phyloP scores from a whole-genome alignment of 2,888 invertebrate genomes.

The Trilocha varians region DNA sequence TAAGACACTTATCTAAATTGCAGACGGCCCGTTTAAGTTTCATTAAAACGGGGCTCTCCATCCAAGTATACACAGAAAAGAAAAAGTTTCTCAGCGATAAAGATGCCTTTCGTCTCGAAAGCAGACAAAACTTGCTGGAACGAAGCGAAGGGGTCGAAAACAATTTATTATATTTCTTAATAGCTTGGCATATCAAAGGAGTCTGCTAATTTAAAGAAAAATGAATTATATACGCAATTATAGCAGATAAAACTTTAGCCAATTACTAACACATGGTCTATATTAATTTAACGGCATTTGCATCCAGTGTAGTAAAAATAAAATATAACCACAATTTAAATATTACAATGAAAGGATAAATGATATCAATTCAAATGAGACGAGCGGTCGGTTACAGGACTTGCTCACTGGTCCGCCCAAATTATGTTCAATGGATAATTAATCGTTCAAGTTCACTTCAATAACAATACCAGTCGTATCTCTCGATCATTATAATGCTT shows the following conservation, averaged over 20 bases:
- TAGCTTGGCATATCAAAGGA: constrained; percentile 34
- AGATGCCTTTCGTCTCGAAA: constrained; percentile 56
- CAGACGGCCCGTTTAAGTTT: constrained; percentile 55
- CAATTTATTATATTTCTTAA: constrained; percentile 50
- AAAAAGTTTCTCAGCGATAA: constrained; percentile 63
- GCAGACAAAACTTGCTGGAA: constrained; percentile 44
- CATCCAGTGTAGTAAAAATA: constrained; percentile 1
- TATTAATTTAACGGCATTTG: too few relatives aligned
- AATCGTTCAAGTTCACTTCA: constrained; percentile 57
- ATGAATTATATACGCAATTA: too few relatives aligned
- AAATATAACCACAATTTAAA: constrained; percentile 9
- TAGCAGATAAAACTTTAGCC: too few relatives aligned
- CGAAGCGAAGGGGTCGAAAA: constrained; percentile 42
- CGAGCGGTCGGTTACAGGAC: constrained; percentile 41
- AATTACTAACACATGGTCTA: too few relatives aligned
- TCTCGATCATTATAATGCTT: constrained; percentile 47
- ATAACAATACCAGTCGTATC: constrained; percentile 54
- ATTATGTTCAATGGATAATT: constrained; percentile 72
- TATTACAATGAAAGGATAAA: constrained; percentile 24
- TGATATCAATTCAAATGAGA: constrained; percentile 42
- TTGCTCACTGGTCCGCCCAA: constrained; percentile 55
- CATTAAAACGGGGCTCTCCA: constrained; percentile 49
- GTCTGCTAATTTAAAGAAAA: constrained; percentile 28
- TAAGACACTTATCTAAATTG: constrained; percentile 55
- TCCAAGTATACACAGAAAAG: constrained; percentile 38